Base-by-base conservation (phyloP, 2,888 invertebrate genomes). In the Phragmatobia fuliginosa region DNA sequence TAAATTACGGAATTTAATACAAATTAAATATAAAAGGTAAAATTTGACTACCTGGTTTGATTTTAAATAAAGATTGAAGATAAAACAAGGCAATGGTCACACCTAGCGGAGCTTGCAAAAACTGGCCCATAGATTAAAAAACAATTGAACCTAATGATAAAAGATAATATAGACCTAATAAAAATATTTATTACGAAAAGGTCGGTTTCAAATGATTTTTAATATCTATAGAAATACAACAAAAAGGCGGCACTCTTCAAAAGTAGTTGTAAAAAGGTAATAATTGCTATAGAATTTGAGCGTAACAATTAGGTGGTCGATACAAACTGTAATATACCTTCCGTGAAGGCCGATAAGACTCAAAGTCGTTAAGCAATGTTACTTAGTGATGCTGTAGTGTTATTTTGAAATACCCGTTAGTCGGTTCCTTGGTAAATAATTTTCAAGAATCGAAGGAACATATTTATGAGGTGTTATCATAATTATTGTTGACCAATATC, bases 241-340 rank as follows among this genome's bases (percentile, higher is more conserved):
- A 88, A 88, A 85, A 79, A 62, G 73, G 83, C 92, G 92, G 91
- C 85, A 36, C 66, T 63, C 62, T 79, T 87, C 89, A 91, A 91
- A 91, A 69, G 86, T 67, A 69, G 84, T 83, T 87, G 87, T 92
- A 88, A 90, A 91, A 86, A 86, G 82, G 83, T 87, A 87, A 88
- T 91, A 86, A 92, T 90, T 87, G 85, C 85, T 85, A 85, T 87
- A 75, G 80, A 67, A 76, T 72, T 78, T 68, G 67, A 25, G 66
- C 81, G 74, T 79, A 38, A 63, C 74, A 71, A 66, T 71, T 68
- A 74, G 74, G 68, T 63, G 32, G 62, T 61, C 58, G 7, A 0
- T 4, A 62, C 67, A 76, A 68, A 25, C 28, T 21, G 10, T 36
- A 32, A 28, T 36, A 5, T 61, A 21, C 70, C 66, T 68, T 77